phyloP scores from a whole-genome alignment of 2,113 vertebrate genomes.

The Phyllopteryx taeniolatus region DNA sequence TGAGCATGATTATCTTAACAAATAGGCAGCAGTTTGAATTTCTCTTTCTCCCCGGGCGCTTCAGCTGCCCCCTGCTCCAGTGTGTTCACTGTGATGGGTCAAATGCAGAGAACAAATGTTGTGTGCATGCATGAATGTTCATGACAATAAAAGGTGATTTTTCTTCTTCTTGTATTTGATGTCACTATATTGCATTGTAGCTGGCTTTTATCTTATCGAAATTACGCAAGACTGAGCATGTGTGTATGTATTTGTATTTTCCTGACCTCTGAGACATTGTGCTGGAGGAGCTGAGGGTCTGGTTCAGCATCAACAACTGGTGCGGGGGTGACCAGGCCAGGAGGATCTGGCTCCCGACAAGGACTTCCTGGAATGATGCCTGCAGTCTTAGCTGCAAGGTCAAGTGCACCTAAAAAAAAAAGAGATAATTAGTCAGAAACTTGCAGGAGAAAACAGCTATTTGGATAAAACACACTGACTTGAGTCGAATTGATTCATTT shows the following conservation, averaged over 20 bases:
- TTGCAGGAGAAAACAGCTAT: neutral
- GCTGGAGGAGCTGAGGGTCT: conserved; percentile 54
- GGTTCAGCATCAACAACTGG: conserved; percentile 38
- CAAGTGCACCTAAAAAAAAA: conserved; percentile 83
- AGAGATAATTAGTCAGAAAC: conserved; percentile 1
- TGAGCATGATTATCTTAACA: too few relatives aligned
- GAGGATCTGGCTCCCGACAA: conserved; percentile 70
- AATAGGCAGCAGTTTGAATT: neutral
- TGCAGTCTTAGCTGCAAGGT: conserved; percentile 91
- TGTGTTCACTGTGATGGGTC: too few relatives aligned
- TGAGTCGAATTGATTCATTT: neutral
- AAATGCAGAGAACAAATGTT: too few relatives aligned
- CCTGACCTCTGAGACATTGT: conserved; percentile 70
- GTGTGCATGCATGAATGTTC: too few relatives aligned
- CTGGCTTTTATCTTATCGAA: neutral
- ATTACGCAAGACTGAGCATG: neutral
- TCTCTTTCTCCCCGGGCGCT: too few relatives aligned
- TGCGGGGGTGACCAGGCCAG: conserved; percentile 27
- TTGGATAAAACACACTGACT: neutral
- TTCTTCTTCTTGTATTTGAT: neutral
- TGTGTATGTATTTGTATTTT: conserved; percentile 2
- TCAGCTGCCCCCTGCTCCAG: too few relatives aligned
- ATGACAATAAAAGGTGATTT: too few relatives aligned
- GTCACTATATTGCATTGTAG: neutral
- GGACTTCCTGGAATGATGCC: conserved; percentile 92